Base-by-base conservation (phyloP, 2,888 invertebrate species). In the Melanostoma mellinum region DNA sequence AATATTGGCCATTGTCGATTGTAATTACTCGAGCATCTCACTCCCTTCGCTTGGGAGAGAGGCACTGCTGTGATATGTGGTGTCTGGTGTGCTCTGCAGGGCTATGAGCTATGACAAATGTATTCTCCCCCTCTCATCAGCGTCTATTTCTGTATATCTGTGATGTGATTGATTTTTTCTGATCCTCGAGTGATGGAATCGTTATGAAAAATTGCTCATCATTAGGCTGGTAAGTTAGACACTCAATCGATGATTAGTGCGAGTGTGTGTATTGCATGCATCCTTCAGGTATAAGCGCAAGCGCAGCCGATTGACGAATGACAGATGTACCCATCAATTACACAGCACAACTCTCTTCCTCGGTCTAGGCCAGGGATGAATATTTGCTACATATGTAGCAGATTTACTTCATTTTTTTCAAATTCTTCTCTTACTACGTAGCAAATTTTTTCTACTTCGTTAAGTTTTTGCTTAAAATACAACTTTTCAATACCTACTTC, bases 131-230 rank as follows among this genome's bases (percentile, higher is more conserved):
- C 36, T 36, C 44, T 44, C 40, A 30, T 10, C 30, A 4, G 10
- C n/a, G 72, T 61, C 69, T 75, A 65, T 69, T 65, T 55, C 55
- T 52, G 60, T 35, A 20, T 53, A 53, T 80, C 80, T 63, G 50
- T 65, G 77, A 79, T 85, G 79, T 87, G 87, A 87, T 84, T 84
- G 78, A 84, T 84, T 79, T 67, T 84, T 73, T 75, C 72, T 55
- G 73, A 60, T 82, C 80, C 82, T 86, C 85, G 79, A 86, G 86
- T 86, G 87, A 86, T 85, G 86, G 81, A 87, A 86, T 87, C 86
- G 86, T 87, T 86, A 86, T 87, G 86, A 87, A 87, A 87, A 86
- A 87, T 87, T 86, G 86, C 86, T 78, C 84, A 86, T 87, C 87
- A 87, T 87, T 87, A 87, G 86, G 82, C 44, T 20, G 6, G 56